phyloP scores from a whole-genome alignment of 2,797 vertebrate species.

The Novumbra hubbsi region DNA sequence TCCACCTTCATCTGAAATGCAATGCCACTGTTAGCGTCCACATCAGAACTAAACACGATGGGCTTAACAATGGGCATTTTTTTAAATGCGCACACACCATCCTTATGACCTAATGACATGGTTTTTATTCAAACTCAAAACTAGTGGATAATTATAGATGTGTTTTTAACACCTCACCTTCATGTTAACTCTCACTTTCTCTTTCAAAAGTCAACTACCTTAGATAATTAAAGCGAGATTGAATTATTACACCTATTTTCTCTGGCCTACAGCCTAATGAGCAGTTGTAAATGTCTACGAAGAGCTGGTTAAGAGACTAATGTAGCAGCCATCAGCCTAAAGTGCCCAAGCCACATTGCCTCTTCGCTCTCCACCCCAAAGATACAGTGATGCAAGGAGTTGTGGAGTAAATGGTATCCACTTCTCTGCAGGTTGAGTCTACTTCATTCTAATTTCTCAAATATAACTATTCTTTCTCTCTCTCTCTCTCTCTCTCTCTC shows the following conservation, averaged over 20 bases:
- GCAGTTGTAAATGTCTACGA: conserved; percentile 80
- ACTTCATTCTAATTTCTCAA: too few relatives aligned
- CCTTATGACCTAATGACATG: conserved; percentile 70
- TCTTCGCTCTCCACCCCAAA: conserved; percentile 23
- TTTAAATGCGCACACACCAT: conserved; percentile 73
- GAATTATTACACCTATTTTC: conserved; percentile 71
- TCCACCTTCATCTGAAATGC: too few relatives aligned
- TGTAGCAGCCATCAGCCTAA: conserved; percentile 78
- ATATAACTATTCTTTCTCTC: conserved; percentile 12
- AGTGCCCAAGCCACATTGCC: conserved; percentile 57
- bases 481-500: not conserved
- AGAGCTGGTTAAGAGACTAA: conserved; percentile 80
- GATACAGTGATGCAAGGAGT: too few relatives aligned
- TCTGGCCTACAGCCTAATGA: conserved; percentile 73
- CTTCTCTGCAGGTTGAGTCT: too few relatives aligned
- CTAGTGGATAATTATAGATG: conserved; percentile 71
- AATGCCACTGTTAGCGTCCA: too few relatives aligned
- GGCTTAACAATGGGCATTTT: too few relatives aligned
- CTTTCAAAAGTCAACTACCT: conserved; percentile 50
- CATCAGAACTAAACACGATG: too few relatives aligned
- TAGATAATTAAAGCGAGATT: conserved; percentile 52
- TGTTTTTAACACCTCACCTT: conserved; percentile 71
- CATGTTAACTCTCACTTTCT: conserved; percentile 51
- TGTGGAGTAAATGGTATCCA: too few relatives aligned
- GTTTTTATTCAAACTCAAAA: conserved; percentile 67